Evolutionary conservation across 1,140 invertebrate species (phyloP), one percentile per base, ranked within the genome.

Genomic region (Euglossa dilemma): DNA sequence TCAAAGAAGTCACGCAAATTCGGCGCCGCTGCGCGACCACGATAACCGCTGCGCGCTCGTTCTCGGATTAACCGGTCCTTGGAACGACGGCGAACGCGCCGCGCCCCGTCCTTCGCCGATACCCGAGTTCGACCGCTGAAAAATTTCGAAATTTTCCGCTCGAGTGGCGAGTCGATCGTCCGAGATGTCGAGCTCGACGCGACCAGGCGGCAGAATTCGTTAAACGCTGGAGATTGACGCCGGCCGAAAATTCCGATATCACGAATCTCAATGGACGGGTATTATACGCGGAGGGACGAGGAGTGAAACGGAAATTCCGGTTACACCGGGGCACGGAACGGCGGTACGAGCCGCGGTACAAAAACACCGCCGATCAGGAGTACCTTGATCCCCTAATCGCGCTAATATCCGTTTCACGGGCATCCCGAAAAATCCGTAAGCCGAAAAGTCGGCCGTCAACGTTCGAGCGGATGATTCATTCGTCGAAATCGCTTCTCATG

Each of bases 401-500:
- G 14, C 81, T 87, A 87, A 87, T 87, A 86, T 78, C 71, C 28
- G 36, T 87, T 87, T 87, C 85, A 87, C 85, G 75, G 86, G 45
- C 47, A 64, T 75, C 52, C 36, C 61, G 36, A 54, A 80, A 83
- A 81, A 78, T 74, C 80, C 43, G n/a, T 78, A 52, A 63, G 64
- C 61, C 56, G 64, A 63, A 73, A 57, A 70, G 61, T 70, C 63
- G 14, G 56, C 64, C 57, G 50, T 67, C 69, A 72, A 67, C 63
- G 75, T 77, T 72, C 61, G 72, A 63, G 47, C 50, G 79, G 63
- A 88, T 88, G 87, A 89, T 85, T 89, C 87, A 88, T 88, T 77
- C 69, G 73, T 76, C 57, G 80, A 89, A 90, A 89, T 89, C 82
- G 84, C 87, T 86, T 85, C 85, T 91, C 88, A 88, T 90, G 89